Evolutionary conservation across 35 echinoderm and acorn worm genomes (phyloP), one percentile per base, ranked within the genome.

Genomic region (Apostichopus parvimensis): DNA sequence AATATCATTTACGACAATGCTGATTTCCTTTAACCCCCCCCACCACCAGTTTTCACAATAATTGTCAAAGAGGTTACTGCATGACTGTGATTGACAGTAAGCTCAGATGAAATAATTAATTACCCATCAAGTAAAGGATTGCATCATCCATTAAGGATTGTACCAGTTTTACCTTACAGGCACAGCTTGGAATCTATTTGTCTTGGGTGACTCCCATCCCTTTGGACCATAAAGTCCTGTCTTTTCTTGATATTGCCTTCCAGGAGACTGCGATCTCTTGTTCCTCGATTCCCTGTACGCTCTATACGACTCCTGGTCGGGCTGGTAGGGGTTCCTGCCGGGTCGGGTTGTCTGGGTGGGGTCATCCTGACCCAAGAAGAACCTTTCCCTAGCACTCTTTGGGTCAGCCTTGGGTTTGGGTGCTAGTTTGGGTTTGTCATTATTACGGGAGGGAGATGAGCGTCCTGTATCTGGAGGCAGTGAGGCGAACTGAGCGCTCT

Each of bases 161-260:
- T n/a, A n/a, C n/a, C n/a, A n/a, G n/a, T n/a, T n/a, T n/a, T n/a
- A 96, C 95, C 90, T 93, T 1, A 96, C 87, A 65, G 95, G 95
- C 55, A 96, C 91, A 56, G 95, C 66, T 87, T 87, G 79, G 78
- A 96, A 96, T 6, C 78, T 58, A 11, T 83, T 92, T 54, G 73
- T 78, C 5, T 57, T 80, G 8, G 79, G 80, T 73, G 75, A 79
- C 34, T 91, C 87, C 89, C 94, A 95, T 64, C 91, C 94, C 77
- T 93, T 86, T 21, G 96, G 94, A 8, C 93, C 92, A 79, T 98
- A 98, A 10, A 98, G 58, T 62, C 95, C 91, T 34, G 90, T 56
- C 54, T 86, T 95, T 65, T 96, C 95, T 57, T 95, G 92, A 34
- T 98, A 98, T 75, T 88, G 73, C 54, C 96, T 93, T 1, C 93